Evolutionary conservation across 2,888 invertebrate genomes (phyloP).

Genomic region (Priocnemis perturbator): DNA sequence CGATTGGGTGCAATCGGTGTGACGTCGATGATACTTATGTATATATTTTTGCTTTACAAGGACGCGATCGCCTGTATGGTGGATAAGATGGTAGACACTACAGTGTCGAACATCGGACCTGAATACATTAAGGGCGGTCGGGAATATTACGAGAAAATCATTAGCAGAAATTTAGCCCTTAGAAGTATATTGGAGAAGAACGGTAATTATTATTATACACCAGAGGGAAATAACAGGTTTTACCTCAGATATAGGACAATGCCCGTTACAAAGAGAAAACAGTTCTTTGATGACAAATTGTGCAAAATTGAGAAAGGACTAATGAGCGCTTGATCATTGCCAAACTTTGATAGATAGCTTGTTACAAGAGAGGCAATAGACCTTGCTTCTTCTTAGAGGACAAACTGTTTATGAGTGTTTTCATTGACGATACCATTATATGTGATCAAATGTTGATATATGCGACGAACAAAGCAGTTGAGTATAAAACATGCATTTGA

Average conservation of each 20-base stretch:
- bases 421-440: too few species aligned
- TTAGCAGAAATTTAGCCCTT: conserved; percentile 85
- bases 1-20: conserved; percentile 77
- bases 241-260: conserved; percentile 81
- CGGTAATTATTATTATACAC: conserved; percentile 81
- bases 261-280: conserved; percentile 81
- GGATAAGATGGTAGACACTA: conserved; percentile 81
- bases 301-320: not conserved
- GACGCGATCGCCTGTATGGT: conserved; percentile 81
- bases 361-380: too few species aligned
- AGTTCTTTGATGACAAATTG: conserved; percentile 78
- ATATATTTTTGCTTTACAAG: conserved; percentile 80
- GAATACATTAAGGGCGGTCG: conserved; percentile 84
- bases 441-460: too few species aligned
- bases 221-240: conserved; percentile 83
- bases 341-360: too few species aligned
- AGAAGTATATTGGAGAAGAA: conserved; percentile 80
- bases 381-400: too few species aligned
- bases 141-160: conserved; percentile 85
- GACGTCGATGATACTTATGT: conserved; percentile 78
- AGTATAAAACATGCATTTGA: not conserved
- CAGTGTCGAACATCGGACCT: conserved; percentile 79
- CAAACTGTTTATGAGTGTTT: too few species aligned
- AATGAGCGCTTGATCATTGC: too few species aligned
- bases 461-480: too few species aligned